These are phyloP conservation scores for Phengaris arion DNA, from an alignment of 2,888 invertebrate species.

Conservation along the genomic window DNA sequence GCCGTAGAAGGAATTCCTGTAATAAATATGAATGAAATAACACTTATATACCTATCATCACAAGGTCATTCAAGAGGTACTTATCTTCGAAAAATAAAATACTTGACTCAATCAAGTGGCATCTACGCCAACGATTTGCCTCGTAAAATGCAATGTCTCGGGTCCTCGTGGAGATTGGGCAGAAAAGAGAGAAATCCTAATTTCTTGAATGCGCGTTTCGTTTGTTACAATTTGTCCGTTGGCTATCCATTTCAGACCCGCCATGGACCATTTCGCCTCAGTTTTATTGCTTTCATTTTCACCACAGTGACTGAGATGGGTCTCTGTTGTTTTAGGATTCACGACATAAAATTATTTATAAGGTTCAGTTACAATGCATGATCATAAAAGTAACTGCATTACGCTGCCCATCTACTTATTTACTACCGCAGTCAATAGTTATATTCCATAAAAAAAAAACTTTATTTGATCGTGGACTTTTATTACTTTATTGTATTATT, in stretches of 20 bases:
- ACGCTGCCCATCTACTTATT: no score
- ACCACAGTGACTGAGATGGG: slow-evolving; percentile 24
- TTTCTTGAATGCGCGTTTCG: slow-evolving; percentile 45
- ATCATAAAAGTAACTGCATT: neutral
- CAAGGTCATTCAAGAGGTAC: neutral
- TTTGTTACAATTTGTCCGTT: slow-evolving; percentile 43
- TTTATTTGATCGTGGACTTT: no score
- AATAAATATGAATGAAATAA: neutral
- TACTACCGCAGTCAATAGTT: no score
- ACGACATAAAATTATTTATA: neutral
- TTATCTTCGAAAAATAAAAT: neutral
- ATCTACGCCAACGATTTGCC: slow-evolving; percentile 16
- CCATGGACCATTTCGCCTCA: slow-evolving; percentile 37
- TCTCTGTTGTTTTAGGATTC: slow-evolving; percentile 11
- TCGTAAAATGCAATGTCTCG: slow-evolving; percentile 36
- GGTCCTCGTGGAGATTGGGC: slow-evolving; percentile 35
- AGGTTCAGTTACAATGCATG: neutral
- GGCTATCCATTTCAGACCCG: slow-evolving; percentile 38
- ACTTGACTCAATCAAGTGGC: neutral
- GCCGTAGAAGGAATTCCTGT: no score
- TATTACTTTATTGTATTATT: neutral
- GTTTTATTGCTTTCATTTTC: slow-evolving; percentile 38
- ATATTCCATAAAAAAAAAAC: no score
- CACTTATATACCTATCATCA: neutral
- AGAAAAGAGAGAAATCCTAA: slow-evolving; percentile 42